These are phyloP conservation scores for Ommatoiulus sabulosus DNA, from an alignment of 2,888 invertebrate genomes.

Conservation along the genomic window DNA sequence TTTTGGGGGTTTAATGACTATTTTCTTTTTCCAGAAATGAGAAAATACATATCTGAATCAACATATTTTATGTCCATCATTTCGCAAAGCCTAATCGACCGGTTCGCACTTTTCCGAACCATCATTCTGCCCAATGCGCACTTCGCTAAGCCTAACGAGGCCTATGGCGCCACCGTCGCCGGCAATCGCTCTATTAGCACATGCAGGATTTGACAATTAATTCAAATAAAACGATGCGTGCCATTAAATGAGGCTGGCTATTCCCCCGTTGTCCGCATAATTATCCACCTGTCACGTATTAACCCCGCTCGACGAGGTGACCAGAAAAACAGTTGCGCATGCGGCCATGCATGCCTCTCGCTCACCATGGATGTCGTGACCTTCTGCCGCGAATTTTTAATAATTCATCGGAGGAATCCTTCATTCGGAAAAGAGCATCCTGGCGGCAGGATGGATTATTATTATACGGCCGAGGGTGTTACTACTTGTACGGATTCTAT, in stretches of 20 bases:
- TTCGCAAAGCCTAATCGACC: not conserved
- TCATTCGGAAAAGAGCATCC: conserved; percentile 31
- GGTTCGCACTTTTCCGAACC: not conserved
- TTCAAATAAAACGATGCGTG: conserved; percentile 43
- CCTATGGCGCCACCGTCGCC: not conserved
- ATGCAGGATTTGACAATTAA: conserved; percentile 34
- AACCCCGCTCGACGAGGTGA: not conserved
- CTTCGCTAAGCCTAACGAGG: conserved; percentile 1
- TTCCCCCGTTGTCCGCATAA: not conserved
- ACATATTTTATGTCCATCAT: too few species aligned
- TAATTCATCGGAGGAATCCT: conserved; percentile 17
- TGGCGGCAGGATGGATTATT: not conserved
- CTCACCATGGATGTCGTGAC: not conserved
- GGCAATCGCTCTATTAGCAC: not conserved
- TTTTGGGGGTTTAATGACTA: too few species aligned
- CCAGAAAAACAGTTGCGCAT: not conserved
- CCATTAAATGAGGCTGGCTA: not conserved
- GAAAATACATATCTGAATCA: too few species aligned
- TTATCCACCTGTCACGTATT: conserved; percentile 9
- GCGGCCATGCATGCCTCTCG: not conserved
- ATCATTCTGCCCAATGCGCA: conserved; percentile 23
- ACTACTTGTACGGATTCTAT: not conserved
- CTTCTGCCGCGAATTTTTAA: not conserved
- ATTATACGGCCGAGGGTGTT: not conserved
- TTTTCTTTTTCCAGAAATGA: too few species aligned